These are phyloP conservation scores for Erithacus rubecula DNA, from an alignment of 2,797 vertebrate genomes.

Conservation along the genomic window DNA sequence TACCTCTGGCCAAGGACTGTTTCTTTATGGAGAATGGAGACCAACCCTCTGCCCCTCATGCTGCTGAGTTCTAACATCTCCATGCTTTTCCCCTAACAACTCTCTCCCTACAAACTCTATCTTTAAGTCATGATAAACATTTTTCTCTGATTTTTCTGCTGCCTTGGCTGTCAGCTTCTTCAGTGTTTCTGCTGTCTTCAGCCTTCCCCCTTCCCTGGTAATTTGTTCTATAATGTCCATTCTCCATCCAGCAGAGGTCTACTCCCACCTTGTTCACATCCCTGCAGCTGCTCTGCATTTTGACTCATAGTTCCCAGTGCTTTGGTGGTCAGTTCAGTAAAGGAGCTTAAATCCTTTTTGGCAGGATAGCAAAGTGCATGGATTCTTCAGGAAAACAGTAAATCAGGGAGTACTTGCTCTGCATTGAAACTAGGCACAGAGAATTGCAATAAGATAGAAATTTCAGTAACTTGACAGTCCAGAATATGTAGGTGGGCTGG, in stretches of 20 bases:
- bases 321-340: neutral
- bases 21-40: neutral
- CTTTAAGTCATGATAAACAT: neutral
- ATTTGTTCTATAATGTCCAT: neutral
- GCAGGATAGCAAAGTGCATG: neutral
- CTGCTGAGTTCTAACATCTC: neutral
- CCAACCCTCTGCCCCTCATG: rapidly evolving
- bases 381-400: neutral
- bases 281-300: neutral
- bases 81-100: neutral
- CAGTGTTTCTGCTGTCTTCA: neutral
- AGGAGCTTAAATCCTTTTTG: neutral
- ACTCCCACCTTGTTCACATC: neutral
- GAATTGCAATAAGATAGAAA: neutral
- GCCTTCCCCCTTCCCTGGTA: neutral
- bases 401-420: neutral
- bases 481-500: neutral
- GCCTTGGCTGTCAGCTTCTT: neutral
- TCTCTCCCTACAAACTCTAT: neutral
- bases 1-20: neutral
- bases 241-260: neutral
- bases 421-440: neutral
- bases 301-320: neutral
- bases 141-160: neutral
- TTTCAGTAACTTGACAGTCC: neutral